These are phyloP conservation scores for Andrena bicolor DNA, from an alignment of 2,888 invertebrate species.

Conservation along the genomic window DNA sequence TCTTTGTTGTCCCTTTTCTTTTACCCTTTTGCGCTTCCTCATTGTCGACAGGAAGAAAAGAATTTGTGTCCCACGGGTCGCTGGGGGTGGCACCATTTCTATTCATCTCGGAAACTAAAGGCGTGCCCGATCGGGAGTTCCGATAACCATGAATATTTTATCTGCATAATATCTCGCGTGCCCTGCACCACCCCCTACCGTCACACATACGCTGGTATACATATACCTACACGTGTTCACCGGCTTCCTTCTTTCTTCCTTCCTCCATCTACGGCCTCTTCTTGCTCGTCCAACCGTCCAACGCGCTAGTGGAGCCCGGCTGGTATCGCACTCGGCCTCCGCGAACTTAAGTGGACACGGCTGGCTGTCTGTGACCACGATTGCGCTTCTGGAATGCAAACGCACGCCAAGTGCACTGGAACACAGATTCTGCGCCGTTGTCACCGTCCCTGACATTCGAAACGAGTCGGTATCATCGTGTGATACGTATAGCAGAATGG, in stretches of 20 bases:
- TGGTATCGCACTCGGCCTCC: slow-evolving; percentile 19
- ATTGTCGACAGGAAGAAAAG: slow-evolving; percentile 56
- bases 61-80: slow-evolving; percentile 67
- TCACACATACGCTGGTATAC: slow-evolving; percentile 40
- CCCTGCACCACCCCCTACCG: slow-evolving; percentile 21
- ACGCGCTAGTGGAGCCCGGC: slow-evolving; percentile 14
- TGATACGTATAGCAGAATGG: too few relatives aligned
- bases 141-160: slow-evolving; percentile 82
- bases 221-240: slow-evolving; percentile 27
- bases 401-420: slow-evolving; percentile 35
- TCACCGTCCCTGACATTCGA: neutral
- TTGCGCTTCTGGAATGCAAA: slow-evolving; percentile 44
- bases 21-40: slow-evolving; percentile 15
- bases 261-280: slow-evolving; percentile 1
- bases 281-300: slow-evolving; percentile 4
- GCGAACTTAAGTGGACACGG: slow-evolving; percentile 1
- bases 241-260: neutral
- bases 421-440: slow-evolving; percentile 19
- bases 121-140: slow-evolving; percentile 78
- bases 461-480: neutral
- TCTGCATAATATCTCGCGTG: slow-evolving; percentile 76
- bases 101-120: slow-evolving; percentile 81
- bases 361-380: slow-evolving; percentile 2
- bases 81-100: slow-evolving; percentile 73
- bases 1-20: slow-evolving; percentile 19